Conservation (phyloP, 1,140 invertebrate species). For the Bradysia coprophila region DNA sequence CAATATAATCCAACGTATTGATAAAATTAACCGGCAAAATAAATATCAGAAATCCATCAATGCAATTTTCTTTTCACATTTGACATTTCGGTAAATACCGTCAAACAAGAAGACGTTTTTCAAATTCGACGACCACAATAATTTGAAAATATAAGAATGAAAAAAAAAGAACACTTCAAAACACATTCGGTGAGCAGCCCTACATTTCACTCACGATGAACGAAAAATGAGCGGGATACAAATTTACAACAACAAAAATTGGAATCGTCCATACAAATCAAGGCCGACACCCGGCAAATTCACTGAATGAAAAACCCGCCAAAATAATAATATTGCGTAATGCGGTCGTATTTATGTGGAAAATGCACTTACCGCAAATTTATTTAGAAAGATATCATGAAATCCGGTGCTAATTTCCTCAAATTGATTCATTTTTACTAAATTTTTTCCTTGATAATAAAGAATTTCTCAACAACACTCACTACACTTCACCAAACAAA, state of each 20-base stretch:
- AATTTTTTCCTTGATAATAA: slow-evolving; percentile 1
- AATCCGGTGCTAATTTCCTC: slow-evolving; percentile 21
- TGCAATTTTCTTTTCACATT: no score
- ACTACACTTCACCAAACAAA: not conserved
- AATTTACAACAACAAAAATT: slow-evolving; percentile 1
- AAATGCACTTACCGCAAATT: slow-evolving; percentile 18
- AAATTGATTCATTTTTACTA: slow-evolving; percentile 18
- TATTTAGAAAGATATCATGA: slow-evolving; percentile 21
- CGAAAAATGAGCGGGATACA: not conserved
- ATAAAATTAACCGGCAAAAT: no score
- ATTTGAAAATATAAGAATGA: no score
- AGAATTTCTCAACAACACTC: not conserved
- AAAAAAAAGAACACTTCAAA: no score
- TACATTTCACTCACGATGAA: not conserved
- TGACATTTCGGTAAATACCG: no score
- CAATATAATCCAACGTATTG: no score
- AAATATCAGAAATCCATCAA: no score
- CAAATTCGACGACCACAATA: no score
- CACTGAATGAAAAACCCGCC: not conserved
- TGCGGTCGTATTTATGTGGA: not conserved
- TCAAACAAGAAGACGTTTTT: no score
- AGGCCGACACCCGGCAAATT: not conserved
- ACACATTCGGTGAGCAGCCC: not conserved
- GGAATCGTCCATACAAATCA: not conserved
- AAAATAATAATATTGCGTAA: not conserved